These are phyloP conservation scores for Gymnoscopelus braueri DNA, from an alignment of 2,797 vertebrate species.

Conservation along the genomic window DNA sequence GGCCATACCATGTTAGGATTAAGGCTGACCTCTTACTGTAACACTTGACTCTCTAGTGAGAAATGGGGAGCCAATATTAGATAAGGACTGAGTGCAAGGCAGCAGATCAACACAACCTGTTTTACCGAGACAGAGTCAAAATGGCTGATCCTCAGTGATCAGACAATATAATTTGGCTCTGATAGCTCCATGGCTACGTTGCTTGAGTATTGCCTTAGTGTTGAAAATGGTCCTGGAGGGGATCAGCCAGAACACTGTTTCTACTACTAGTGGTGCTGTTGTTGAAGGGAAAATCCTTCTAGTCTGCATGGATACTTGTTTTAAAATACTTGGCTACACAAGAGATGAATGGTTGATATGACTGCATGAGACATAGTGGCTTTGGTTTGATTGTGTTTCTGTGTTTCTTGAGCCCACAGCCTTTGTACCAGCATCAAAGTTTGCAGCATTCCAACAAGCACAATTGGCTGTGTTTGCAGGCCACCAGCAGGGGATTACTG, in stretches of 20 bases:
- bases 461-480: no score
- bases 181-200: constrained; percentile 23
- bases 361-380: neutral
- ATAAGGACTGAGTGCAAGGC: constrained; percentile 14
- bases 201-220: constrained; percentile 22
- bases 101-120: constrained; percentile 13
- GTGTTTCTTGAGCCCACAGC: neutral
- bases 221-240: constrained; percentile 24
- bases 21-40: constrained; percentile 32
- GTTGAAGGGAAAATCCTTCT: constrained; percentile 34
- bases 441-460: no score
- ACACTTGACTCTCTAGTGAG: constrained; percentile 29
- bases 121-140: constrained; percentile 22
- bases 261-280: neutral
- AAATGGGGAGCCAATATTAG: constrained; percentile 21
- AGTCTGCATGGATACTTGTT: constrained; percentile 20
- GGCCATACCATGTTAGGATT: constrained; percentile 56
- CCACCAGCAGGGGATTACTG: no score
- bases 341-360: neutral
- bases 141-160: constrained; percentile 29
- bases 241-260: constrained; percentile 12
- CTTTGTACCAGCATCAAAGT: neutral
- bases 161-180: constrained; percentile 29
- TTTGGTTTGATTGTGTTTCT: neutral
- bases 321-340: constrained; percentile 23